Evolutionary conservation across 2,888 invertebrate species (phyloP).

Genomic region (Metopia argyrocephala): DNA sequence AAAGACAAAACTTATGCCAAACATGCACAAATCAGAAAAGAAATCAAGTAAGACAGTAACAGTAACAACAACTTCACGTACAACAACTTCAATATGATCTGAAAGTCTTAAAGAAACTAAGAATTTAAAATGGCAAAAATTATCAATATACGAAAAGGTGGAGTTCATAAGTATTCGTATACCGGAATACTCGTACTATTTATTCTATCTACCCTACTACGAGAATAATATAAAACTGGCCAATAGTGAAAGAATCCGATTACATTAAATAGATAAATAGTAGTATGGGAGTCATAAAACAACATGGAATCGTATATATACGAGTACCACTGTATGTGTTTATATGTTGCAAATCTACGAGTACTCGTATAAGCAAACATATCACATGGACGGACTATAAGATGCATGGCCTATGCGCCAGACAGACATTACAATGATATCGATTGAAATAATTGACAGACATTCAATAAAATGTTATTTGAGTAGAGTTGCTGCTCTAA

Average conservation of each 20-base stretch:
- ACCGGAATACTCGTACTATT: too few relatives aligned
- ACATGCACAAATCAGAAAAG: constrained; percentile 21
- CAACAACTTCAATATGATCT: constrained; percentile 15
- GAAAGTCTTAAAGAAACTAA: constrained; percentile 16
- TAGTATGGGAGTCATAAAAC: constrained; percentile 31
- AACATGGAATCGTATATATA: background rate
- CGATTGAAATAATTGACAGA: constrained; percentile 61
- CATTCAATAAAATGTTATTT: constrained; percentile 45
- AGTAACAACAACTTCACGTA: constrained; percentile 1
- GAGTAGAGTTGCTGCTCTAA: background rate
- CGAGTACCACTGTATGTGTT: too few relatives aligned
- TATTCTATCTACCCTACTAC: constrained; percentile 16
- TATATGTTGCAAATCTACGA: constrained; percentile 23
- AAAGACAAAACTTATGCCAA: constrained; percentile 6
- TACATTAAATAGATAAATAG: constrained; percentile 62
- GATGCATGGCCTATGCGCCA: background rate
- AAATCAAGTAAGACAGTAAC: background rate
- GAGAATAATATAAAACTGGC: constrained; percentile 36
- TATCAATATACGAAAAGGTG: constrained; percentile 44
- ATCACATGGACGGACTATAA: background rate
- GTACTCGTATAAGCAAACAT: too few relatives aligned
- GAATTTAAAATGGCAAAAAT: constrained; percentile 36
- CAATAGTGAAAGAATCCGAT: constrained; percentile 62
- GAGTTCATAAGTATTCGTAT: constrained; percentile 45
- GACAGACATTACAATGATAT: constrained; percentile 51